Evolutionary conservation across 1,140 invertebrate genomes (phyloP).

Genomic region (Leptestheria dahalacensis): DNA sequence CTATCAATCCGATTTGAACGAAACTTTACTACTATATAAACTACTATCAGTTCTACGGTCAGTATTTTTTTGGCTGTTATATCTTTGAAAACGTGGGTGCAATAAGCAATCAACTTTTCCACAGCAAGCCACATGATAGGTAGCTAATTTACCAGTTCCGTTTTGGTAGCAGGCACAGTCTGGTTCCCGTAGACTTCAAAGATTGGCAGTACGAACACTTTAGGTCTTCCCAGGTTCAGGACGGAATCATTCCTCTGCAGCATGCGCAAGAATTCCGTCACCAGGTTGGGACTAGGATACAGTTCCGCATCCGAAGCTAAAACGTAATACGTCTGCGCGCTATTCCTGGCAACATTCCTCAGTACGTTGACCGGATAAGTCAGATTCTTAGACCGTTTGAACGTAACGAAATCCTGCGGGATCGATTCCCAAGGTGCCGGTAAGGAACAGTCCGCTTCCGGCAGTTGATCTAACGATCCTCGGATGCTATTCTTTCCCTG

Average conservation of each 20-base stretch:
- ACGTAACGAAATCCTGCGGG: conserved; percentile 37
- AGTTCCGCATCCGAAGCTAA: conserved; percentile 75
- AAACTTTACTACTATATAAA: no score
- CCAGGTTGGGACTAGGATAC: conserved; percentile 66
- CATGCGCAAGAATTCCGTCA: conserved; percentile 62
- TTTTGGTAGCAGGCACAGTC: conserved; percentile 50
- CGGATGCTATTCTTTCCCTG: neutral
- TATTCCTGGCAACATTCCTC: conserved; percentile 64
- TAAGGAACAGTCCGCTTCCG: conserved; percentile 47
- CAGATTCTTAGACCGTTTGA: conserved; percentile 59
- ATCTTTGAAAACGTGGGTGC: no score
- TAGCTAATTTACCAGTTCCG: conserved; percentile 37
- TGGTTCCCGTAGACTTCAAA: conserved; percentile 62
- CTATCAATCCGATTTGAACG: no score
- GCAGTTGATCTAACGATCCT: conserved; percentile 16
- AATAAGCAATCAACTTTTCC: no score
- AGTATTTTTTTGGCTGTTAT: no score
- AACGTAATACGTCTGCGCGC: conserved; percentile 63
- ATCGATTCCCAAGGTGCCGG: conserved; percentile 47
- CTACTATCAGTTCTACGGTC: no score
- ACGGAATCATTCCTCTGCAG: conserved; percentile 46
- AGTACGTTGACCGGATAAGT: conserved; percentile 78
- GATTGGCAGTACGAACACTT: conserved; percentile 63
- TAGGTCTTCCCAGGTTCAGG: conserved; percentile 39
- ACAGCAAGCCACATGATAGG: no score